Conservation (phyloP, 2,113 vertebrate species). For the Macquaria ambigua region DNA sequence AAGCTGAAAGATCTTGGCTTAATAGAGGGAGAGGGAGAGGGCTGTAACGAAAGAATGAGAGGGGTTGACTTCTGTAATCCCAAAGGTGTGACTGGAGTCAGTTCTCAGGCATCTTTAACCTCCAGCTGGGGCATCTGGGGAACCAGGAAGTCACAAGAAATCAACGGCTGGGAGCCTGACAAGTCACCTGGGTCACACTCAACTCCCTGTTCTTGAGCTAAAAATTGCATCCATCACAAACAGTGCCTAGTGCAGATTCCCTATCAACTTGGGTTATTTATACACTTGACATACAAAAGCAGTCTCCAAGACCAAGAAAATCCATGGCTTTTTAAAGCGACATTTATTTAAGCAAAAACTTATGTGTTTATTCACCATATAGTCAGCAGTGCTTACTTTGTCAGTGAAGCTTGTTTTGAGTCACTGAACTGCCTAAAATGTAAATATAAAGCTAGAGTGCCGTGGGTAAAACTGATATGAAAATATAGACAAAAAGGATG, state of each 20-base stretch:
- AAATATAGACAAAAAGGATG: background rate
- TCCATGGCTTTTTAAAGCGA: background rate
- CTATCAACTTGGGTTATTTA: background rate
- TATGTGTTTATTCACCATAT: background rate
- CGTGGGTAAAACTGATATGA: background rate
- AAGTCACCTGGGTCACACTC: constrained; percentile 39
- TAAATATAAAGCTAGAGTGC: background rate
- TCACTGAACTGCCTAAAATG: background rate
- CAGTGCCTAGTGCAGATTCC: background rate
- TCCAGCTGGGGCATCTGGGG: constrained; percentile 33
- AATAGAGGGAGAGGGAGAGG: background rate
- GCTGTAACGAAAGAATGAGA: constrained; percentile 37
- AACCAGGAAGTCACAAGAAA: constrained; percentile 60
- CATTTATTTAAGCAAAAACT: background rate
- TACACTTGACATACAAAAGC: background rate
- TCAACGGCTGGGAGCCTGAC: constrained; percentile 43
- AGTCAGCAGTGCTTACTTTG: background rate
- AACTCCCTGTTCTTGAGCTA: background rate
- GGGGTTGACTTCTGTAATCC: constrained; percentile 72
- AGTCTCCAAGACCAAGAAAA: background rate
- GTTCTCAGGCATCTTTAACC: constrained; percentile 62
- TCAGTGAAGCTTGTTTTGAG: constrained; percentile 1
- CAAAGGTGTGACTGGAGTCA: constrained; percentile 71
- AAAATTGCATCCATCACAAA: background rate
- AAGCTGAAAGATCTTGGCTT: constrained; percentile 29